phyloP scores from a whole-genome alignment of 2,113 vertebrate species.

The Blennius ocellaris region DNA sequence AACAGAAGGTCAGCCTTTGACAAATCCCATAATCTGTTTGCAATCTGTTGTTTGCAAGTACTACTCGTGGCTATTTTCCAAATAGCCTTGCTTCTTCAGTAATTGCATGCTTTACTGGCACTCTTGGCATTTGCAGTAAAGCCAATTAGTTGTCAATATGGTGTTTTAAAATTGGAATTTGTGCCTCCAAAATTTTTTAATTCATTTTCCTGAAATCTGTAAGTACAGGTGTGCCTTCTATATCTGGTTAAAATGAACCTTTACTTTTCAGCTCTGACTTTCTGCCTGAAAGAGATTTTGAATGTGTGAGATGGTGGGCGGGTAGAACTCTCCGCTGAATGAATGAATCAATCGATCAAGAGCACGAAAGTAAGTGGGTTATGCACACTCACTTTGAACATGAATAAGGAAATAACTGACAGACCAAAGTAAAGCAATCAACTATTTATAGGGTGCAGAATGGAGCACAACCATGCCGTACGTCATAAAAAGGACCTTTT shows the following conservation, averaged over 20 bases:
- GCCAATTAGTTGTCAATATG: neutral
- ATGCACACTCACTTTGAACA: conserved; percentile 53
- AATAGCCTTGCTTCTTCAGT: conserved; percentile 20
- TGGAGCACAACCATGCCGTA: conserved; percentile 48
- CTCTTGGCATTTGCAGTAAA: neutral
- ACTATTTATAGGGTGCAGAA: conserved; percentile 60
- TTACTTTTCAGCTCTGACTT: conserved; percentile 38
- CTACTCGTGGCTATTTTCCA: conserved; percentile 34
- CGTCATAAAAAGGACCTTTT: conserved; percentile 44
- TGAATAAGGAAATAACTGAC: conserved; percentile 67
- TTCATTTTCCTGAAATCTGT: neutral
- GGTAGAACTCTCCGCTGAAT: conserved; percentile 57
- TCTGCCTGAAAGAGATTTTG: conserved; percentile 50
- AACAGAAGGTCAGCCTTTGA: conserved; percentile 69
- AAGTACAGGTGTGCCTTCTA: conserved; percentile 4
- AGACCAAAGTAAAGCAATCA: conserved; percentile 79
- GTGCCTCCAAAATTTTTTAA: neutral
- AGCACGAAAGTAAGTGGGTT: conserved; percentile 40
- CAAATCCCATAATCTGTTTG: conserved; percentile 63
- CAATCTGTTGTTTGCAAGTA: conserved; percentile 63
- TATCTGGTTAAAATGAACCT: conserved; percentile 32
- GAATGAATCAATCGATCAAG: conserved; percentile 76
- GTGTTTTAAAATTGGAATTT: neutral
- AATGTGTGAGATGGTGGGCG: conserved; percentile 38
- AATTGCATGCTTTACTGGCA: conserved; percentile 8